Base-by-base conservation (phyloP, 1,140 invertebrate genomes). In the Drosophila littoralis region DNA sequence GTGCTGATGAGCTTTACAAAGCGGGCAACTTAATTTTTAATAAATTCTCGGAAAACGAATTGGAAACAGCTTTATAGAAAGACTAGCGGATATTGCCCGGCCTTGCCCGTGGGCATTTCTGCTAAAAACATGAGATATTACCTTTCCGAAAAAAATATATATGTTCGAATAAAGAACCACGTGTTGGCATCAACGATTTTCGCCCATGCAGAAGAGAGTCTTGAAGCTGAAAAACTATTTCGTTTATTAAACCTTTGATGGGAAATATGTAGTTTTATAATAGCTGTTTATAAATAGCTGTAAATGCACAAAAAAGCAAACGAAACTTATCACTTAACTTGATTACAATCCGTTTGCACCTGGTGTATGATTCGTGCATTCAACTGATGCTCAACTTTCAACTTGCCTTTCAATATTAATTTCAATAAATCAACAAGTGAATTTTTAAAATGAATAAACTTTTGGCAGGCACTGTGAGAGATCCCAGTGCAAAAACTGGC, bases 361-460 rank as follows among this genome's bases (percentile, higher is more conserved):
- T 73, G 40, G 55, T 42, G 33, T 40, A 58, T 54, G 64, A 55
- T 50, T 43, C 40, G 43, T 50, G 17, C 52, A 28, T n/a, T 46
- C 33, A 28, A 51, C 38, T 43, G 6, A 42, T 32, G 6, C 22
- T 10, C 42, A 42, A 42, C 42, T 60, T 38, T 43, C 7, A 22
- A 45, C 28, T 69, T 60, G 35, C 48, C 57, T 42, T 48, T 71
- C 59, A 66, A 85, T 85, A 84, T 77, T 84, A 78, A 85, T 81
- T 85, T 85, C 77, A 85, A 85, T 85, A 85, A 85, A 85, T 85
- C 73, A 77, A 84, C 77, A 84, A 81, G 77, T 81, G 64, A 61
- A 74, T 84, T 84, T 83, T 64, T 67, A 51, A 84, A 85, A 85
- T 78, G 79, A 81, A 78, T n/a, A 85, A 85, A 85, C 65, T 85